phyloP scores from a whole-genome alignment of 2,888 invertebrate species.

The Hesperia comma region DNA sequence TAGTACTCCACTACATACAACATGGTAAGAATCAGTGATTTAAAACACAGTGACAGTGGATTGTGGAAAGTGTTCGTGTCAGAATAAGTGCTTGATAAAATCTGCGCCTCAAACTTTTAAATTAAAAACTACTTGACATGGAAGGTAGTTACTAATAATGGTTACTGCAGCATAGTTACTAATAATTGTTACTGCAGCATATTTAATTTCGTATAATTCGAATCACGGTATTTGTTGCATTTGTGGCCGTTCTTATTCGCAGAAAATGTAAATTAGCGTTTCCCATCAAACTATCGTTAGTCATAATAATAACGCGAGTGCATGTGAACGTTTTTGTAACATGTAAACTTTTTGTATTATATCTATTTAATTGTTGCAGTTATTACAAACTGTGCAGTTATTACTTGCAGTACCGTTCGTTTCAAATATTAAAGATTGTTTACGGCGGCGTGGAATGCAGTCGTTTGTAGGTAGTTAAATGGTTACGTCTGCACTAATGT shows the following conservation, averaged over 20 bases:
- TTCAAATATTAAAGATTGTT: neutral
- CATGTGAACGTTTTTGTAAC: no score
- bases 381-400: neutral
- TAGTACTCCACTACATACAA: slow-evolving; percentile 59
- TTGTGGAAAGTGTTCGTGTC: slow-evolving; percentile 61
- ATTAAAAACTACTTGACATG: slow-evolving; percentile 11
- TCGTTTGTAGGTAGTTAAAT: neutral
- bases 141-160: slow-evolving; percentile 27
- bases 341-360: slow-evolving; percentile 6
- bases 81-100: slow-evolving; percentile 26
- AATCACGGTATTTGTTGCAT: slow-evolving; percentile 18
- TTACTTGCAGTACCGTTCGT: neutral
- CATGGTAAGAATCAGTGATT: slow-evolving; percentile 75
- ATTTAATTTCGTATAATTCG: slow-evolving; percentile 14
- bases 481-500: slow-evolving; percentile 1
- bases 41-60: slow-evolving; percentile 60
- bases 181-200: slow-evolving; percentile 19
- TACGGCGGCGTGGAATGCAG: neutral
- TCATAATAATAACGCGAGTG: neutral
- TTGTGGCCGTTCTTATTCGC: slow-evolving; percentile 3
- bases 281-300: slow-evolving; percentile 1
- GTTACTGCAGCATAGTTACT: slow-evolving; percentile 13
- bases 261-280: slow-evolving; percentile 14
- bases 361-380: neutral
- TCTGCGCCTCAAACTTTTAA: slow-evolving; percentile 18